These are phyloP conservation scores for Columba janthina DNA, from an alignment of 2,113 vertebrate species.

Conservation along the genomic window DNA sequence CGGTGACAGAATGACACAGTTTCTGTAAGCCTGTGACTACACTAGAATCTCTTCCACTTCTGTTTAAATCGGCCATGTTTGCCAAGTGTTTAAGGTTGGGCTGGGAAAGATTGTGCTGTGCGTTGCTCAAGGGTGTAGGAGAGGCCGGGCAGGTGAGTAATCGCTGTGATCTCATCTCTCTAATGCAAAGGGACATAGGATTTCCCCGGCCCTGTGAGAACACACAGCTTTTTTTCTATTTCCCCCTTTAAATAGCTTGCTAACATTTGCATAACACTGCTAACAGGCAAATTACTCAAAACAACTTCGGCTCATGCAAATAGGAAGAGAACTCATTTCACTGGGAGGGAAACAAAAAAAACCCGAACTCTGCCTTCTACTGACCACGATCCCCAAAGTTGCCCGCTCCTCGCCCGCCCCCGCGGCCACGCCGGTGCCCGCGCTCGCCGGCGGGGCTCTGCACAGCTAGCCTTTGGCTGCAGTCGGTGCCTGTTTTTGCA, in stretches of 20 bases:
- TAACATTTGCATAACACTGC: slow-evolving; percentile 28
- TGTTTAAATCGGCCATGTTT: slow-evolving; percentile 56
- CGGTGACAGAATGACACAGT: slow-evolving; percentile 60
- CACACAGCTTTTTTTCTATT: neutral
- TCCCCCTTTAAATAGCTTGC: neutral
- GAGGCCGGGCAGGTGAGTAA: slow-evolving; percentile 70
- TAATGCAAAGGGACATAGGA: slow-evolving; percentile 42
- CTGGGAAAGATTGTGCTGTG: slow-evolving; percentile 18
- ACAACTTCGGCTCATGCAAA: slow-evolving; percentile 10
- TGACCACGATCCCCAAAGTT: neutral
- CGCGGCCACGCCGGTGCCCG: neutral
- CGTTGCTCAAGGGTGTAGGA: slow-evolving; percentile 45
- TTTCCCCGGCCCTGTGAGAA: slow-evolving; percentile 27
- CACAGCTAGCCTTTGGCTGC: neutral
- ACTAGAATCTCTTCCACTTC: slow-evolving; percentile 44
- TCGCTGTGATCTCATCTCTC: slow-evolving; percentile 42
- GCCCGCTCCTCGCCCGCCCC: neutral
- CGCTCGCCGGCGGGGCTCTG: neutral
- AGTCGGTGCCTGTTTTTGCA: slow-evolving; percentile 26
- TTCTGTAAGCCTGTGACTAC: slow-evolving; percentile 47
- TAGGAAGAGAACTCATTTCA: neutral
- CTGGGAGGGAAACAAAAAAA: neutral
- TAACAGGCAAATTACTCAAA: slow-evolving; percentile 20
- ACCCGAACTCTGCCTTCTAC: neutral
- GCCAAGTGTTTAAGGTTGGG: slow-evolving; percentile 29